Base-by-base conservation (phyloP, 2,113 vertebrate species). In the Perca schrenkii region DNA sequence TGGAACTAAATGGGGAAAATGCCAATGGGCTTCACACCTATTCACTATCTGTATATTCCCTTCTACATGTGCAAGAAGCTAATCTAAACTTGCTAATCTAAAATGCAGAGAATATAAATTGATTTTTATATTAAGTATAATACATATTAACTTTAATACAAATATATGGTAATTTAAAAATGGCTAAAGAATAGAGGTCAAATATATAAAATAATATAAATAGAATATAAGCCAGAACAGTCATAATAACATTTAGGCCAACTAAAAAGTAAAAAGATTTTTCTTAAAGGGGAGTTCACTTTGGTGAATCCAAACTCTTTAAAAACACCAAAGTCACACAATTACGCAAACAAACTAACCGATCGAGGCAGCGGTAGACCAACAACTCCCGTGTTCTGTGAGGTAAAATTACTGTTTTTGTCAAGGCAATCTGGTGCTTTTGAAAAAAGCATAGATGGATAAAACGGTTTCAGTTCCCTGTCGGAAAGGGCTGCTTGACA, bases 1-100 rank as follows among this genome's bases (percentile, higher is more conserved):
- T 69, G 82, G 67, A 66, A 71, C 40, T 83, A 57, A 71, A 71
- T 52, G 43, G 43, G 49, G 31, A 17, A 52, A 56, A 64, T 31
- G 36, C 40, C 47, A 63, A 31, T 34, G 36, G 66, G 46, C 22
- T 56, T 25, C 62, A 68, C 28, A 70, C 57, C 19, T 47, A 52
- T 28, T 73, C 68, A 46, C 22, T 19, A 43, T 58, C 47, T 56
- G 22, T 25, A 15, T 54, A 61, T 53, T 54, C 6, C 34, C 10
- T 19, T 12, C 2, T 17, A 21, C 17, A 34, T 34, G 25, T 58
- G 70, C 25, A 63, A 8, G 10, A 7, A 50, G 36, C 57, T 17
- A 34, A 22, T 73, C 22, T 17, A 21, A 73, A 58, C 28, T 60
- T 25, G 25, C 25, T 25, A 25, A 25, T 25, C 1, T 25, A 25